Evolutionary conservation across 2,888 invertebrate species (phyloP), one percentile per base, ranked within the genome.

Genomic region (Leptinotarsa haldemani): DNA sequence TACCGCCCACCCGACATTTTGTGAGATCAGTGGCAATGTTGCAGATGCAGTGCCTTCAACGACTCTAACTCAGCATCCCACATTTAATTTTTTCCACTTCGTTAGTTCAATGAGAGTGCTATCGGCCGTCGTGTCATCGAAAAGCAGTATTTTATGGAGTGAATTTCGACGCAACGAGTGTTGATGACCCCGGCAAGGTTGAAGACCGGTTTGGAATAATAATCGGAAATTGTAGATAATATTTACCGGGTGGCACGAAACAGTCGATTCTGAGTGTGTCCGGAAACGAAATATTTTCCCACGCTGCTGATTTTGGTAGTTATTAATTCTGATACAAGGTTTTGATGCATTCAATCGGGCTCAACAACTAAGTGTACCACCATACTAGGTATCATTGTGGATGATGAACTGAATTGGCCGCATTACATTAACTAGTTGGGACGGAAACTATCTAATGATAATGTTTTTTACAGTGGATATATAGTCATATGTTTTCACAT

Each of bases 161-260:
- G 61, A 61, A 61, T 61, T 61, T 61, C 30, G 61, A 25, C 61
- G 61, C 61, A 30, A 25, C 61, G 30, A 40, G 61, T 66, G 66
- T 66, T 66, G 66, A 66, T 66, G 50, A 66, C 66, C 66, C 66
- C 50, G 22, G 25, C 66, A 66, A 66, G 66, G 66, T 66, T 50
- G 66, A 25, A 25, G 66, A 66, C 66, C 66, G 61, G 61, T 61
- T 61, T 61, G 16, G 30, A 40, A 61, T 25, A 25, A 61, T 61
- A 61, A 61, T 61, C 18, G 61, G 61, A 30, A 61, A 40, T 61
- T 25, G 61, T 61, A 30, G 30, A 30, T 61, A 61, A 61, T 61
- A 61, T 61, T 30, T 61, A 61, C 18, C 50, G 50, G 50, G 50
- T 50, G 50, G 50, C 50, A 50, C n/a, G n/a, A 16, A 50, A 50